phyloP scores from a whole-genome alignment of 2,888 invertebrate species.

The Quadriops clusia region DNA sequence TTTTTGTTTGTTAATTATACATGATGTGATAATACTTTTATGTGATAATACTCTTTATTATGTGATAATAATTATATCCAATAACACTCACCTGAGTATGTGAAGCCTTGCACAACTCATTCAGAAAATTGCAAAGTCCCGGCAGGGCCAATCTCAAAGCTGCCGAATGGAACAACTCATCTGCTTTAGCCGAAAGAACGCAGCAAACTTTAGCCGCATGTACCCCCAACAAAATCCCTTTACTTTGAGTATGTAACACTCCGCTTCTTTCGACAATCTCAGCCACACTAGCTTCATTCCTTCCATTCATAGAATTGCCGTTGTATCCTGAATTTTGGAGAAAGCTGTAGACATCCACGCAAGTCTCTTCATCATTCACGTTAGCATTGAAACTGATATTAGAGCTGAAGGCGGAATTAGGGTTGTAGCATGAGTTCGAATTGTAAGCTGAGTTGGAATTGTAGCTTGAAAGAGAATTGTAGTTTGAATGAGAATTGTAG shows the following conservation, averaged over 20 bases:
- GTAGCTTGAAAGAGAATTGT: too few relatives aligned
- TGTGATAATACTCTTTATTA: slow-evolving; percentile 1
- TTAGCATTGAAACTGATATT: slow-evolving; percentile 8
- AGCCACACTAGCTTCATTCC: slow-evolving; percentile 58
- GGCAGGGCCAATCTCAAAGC: slow-evolving; percentile 77
- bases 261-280: slow-evolving; percentile 55
- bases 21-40: too few relatives aligned
- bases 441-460: too few relatives aligned
- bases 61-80: slow-evolving; percentile 1
- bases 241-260: slow-evolving; percentile 34
- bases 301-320: slow-evolving; percentile 30
- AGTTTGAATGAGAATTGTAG: too few relatives aligned
- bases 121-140: slow-evolving; percentile 70
- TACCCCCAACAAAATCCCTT: slow-evolving; percentile 55
- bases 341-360: slow-evolving; percentile 77
- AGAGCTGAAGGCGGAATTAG: too few relatives aligned
- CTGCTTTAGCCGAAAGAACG: slow-evolving; percentile 79
- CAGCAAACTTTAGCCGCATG: slow-evolving; percentile 84
- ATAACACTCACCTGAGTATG: slow-evolving; percentile 52
- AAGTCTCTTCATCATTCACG: slow-evolving; percentile 61
- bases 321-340: slow-evolving; percentile 44
- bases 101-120: slow-evolving; percentile 74
- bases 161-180: slow-evolving; percentile 81
- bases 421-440: too few relatives aligned
- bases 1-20: too few relatives aligned